Evolutionary conservation across 2,797 vertebrate species (phyloP).

Genomic region (Tarsius wallacei): DNA sequence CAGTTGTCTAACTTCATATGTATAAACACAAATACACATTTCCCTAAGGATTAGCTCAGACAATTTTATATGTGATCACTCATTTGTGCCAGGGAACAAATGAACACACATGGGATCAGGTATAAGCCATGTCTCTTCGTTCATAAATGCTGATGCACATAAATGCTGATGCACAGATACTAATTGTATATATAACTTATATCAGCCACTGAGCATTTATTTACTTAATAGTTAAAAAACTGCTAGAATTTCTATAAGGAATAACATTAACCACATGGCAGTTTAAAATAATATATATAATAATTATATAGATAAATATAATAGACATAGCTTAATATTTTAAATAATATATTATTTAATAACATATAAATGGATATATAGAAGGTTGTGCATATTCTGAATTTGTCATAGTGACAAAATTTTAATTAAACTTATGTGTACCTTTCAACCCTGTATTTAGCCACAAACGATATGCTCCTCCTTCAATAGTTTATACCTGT

Average conservation of each 20-base stretch:
- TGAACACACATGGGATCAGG: neutral
- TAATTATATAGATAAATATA: too few species aligned
- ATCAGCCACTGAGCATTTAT: neutral
- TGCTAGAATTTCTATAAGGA: conserved; percentile 6
- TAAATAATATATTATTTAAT: neutral
- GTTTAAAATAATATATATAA: neutral
- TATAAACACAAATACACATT: neutral
- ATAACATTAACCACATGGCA: neutral
- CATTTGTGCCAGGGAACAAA: neutral
- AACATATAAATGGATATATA: neutral
- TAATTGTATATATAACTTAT: neutral
- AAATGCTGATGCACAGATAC: neutral
- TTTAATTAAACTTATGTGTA: conserved; percentile 13
- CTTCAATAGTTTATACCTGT: neutral
- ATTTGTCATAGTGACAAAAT: neutral
- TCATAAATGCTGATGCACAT: neutral
- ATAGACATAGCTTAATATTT: too few species aligned
- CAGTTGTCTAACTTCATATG: neutral
- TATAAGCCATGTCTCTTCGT: neutral
- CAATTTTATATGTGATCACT: neutral
- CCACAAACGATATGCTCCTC: neutral
- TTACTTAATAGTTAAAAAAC: conserved; percentile 7
- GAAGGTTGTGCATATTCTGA: neutral
- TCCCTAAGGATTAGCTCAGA: neutral
- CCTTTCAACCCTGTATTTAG: neutral